Base-by-base conservation (phyloP, 2,113 vertebrate genomes). In the Eretmochelys imbricata region DNA sequence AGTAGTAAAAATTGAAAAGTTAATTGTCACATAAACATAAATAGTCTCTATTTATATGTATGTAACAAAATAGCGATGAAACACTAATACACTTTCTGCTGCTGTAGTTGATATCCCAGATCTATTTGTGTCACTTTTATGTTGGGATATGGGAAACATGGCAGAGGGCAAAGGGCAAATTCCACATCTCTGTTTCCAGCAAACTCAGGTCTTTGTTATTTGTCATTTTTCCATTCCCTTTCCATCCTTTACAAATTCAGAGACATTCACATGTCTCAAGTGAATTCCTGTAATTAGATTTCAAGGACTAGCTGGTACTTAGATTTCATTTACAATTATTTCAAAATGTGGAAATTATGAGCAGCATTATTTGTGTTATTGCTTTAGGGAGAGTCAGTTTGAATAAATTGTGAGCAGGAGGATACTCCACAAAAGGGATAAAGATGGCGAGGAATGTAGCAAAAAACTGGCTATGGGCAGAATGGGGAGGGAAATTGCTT, bases 301-400 rank as follows among this genome's bases (percentile, higher is more conserved):
- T 91, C 79, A 89, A 83, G 75, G 69, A 89, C 53, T 38, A 80
- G 35, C 78, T 92, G n/a, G 80, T 85, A 31, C 54, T 96, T 72
- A 3, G 53, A 84, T 82, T 95, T 94, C 87, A 85, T 88, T 91
- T 96, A 72, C 57, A 87, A 91, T 84, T 53, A 78, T 57, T 94
- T 81, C 48, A 82, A 91, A 95, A 82, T 25, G 85, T 12, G 25
- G 83, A 82, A 42, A 91, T 75, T 69, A 95, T 91, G 27, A 89
- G 51, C 78, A 82, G 85, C 3, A 0, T 76, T 94, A 81, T 4
- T 10, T 19, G 3, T 16, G 13, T 50, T 82, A 79, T 69, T 46
- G 55, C 76, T 93, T 89, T 83, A 25, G 46, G 51, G 16, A 13
- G 2, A 48, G 20, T 35, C 29, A 11, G 75, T 91, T 91, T 89